Evolutionary conservation across 2,113 vertebrate species (phyloP).

Genomic region (Rhea americana): DNA sequence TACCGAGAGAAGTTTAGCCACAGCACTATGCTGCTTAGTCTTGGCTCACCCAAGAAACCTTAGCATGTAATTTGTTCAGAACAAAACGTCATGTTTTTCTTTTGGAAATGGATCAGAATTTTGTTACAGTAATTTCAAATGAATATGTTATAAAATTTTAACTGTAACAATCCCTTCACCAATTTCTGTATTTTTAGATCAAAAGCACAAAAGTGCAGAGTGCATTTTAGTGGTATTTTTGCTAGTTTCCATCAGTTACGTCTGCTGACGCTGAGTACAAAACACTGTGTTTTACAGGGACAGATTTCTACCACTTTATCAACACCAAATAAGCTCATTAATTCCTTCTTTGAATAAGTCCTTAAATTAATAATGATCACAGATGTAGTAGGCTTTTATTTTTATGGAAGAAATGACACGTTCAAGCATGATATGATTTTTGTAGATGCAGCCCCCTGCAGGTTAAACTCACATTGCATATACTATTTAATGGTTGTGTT

Average conservation of each 20-base stretch:
- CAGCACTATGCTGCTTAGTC: rapidly evolving
- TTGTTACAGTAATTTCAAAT: not conserved
- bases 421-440: conserved; percentile 27
- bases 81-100: not conserved
- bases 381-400: not conserved
- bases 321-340: not conserved
- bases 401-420: not conserved
- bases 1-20: not conserved
- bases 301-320: not conserved
- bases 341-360: not conserved
- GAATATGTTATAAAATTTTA: not conserved
- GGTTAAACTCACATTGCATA: not conserved
- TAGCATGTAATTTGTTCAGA: rapidly evolving
- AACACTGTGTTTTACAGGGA: not conserved
- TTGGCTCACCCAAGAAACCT: not conserved
- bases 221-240: not conserved
- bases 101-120: not conserved
- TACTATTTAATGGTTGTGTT: not conserved
- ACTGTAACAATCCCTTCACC: not conserved
- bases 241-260: conserved; percentile 18
- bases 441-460: not conserved
- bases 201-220: not conserved
- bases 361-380: conserved; percentile 23
- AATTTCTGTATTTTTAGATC: conserved; percentile 18
- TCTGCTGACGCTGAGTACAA: not conserved